phyloP scores from a whole-genome alignment of 2,797 vertebrate species.

The Pseudomugil gertrudae region DNA sequence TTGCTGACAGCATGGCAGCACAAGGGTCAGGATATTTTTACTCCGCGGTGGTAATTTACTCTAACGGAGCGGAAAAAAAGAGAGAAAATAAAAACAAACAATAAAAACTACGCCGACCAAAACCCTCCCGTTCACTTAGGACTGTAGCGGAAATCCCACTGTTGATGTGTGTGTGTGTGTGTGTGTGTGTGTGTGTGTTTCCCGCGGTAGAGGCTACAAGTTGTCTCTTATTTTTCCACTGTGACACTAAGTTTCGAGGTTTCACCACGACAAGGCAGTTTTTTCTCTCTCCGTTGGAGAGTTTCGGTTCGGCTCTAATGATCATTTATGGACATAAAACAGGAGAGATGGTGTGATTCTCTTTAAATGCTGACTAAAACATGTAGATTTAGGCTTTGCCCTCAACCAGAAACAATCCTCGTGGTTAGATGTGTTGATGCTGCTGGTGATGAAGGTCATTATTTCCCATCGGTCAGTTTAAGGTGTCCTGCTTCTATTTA shows the following conservation, averaged over 20 bases:
- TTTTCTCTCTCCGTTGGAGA: neutral
- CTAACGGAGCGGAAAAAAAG: slow-evolving; percentile 44
- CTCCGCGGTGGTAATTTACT: slow-evolving; percentile 37
- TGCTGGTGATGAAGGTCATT: neutral
- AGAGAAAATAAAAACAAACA: too few relatives aligned
- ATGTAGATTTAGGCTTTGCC: neutral
- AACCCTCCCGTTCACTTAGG: slow-evolving; percentile 47
- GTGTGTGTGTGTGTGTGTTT: slow-evolving; percentile 31
- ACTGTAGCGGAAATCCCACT: slow-evolving; percentile 59
- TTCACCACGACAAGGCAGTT: slow-evolving; percentile 7
- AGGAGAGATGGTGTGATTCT: neutral
- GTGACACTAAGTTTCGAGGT: slow-evolving; percentile 24
- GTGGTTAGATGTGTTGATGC: neutral
- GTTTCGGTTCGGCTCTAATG: neutral
- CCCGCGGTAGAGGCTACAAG: slow-evolving; percentile 50
- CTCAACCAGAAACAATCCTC: neutral
- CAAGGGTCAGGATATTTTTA: neutral
- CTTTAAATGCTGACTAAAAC: neutral
- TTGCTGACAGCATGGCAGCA: slow-evolving; percentile 59
- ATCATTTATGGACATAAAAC: slow-evolving; percentile 1
- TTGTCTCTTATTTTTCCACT: slow-evolving; percentile 62
- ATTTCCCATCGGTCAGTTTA: slow-evolving; percentile 17
- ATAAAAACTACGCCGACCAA: slow-evolving; percentile 36
- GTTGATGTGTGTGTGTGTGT: slow-evolving; percentile 11
- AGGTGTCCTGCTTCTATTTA: slow-evolving; percentile 56